Percentiles rank a stretch among this genome's conserved stretches.
phyloP scores from a whole-genome alignment of 2,113 vertebrate species.

The Corydoras sp. region DNA sequence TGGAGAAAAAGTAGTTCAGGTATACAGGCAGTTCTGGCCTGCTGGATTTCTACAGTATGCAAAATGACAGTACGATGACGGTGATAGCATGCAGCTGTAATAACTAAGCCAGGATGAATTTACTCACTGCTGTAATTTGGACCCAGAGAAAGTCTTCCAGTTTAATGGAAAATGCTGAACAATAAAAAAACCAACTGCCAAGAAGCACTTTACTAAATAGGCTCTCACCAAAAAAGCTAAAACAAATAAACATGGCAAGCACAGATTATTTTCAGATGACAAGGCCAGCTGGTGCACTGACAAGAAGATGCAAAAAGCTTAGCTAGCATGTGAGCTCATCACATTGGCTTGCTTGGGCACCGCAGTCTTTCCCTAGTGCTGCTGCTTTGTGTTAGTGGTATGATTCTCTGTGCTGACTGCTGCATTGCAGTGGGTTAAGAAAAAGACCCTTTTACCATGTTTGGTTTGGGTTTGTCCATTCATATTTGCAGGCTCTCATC shows the following conservation, averaged over 20 bases:
- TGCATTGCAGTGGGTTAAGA: slow-evolving; percentile 9
- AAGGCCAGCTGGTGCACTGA: slow-evolving; percentile 24
- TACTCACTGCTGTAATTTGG: not conserved
- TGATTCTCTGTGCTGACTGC: slow-evolving; percentile 2
- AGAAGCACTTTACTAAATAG: not conserved
- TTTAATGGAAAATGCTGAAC: not conserved
- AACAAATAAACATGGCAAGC: slow-evolving; percentile 19
- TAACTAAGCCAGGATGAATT: not conserved
- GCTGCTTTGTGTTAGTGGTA: slow-evolving; percentile 11
- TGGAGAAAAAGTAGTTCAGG: too few relatives aligned
- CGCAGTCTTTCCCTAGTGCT: slow-evolving; percentile 1
- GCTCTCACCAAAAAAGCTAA: too few relatives aligned
- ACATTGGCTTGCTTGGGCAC: slow-evolving; percentile 13
- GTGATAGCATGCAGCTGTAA: not conserved
- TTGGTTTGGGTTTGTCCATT: slow-evolving; percentile 20
- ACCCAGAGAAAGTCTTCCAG: not conserved
- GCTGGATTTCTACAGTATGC: too few relatives aligned
- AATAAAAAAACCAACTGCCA: not conserved
- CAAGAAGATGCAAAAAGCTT: slow-evolving; percentile 25
- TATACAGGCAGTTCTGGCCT: too few relatives aligned
- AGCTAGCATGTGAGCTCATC: slow-evolving; percentile 22
- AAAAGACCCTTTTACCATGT: slow-evolving; percentile 8
- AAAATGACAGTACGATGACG: not conserved
- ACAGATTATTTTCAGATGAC: not conserved
- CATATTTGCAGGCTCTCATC: not conserved